Evolutionary conservation across 2,113 vertebrate species (phyloP).

Genomic region (Ellobius talpinus): DNA sequence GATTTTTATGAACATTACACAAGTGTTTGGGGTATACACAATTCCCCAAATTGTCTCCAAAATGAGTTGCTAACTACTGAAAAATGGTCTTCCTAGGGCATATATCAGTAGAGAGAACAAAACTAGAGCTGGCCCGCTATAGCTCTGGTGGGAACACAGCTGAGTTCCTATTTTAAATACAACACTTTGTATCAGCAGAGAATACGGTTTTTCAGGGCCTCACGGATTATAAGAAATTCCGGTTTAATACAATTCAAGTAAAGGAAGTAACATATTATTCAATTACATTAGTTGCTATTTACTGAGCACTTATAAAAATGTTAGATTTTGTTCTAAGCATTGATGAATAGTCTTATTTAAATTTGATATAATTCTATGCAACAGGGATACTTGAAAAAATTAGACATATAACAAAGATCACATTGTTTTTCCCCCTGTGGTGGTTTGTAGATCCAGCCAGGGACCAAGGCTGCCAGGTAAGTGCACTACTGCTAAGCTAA

Average conservation of each 20-base stretch:
- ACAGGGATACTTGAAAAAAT: background rate
- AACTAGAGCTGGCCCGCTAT: constrained; percentile 8
- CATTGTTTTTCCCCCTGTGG: background rate
- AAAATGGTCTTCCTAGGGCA: constrained; percentile 23
- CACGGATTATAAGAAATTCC: constrained; percentile 25
- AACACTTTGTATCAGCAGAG: constrained; percentile 34
- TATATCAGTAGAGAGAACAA: constrained; percentile 39
- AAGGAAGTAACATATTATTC: constrained; percentile 34
- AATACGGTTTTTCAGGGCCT: constrained; percentile 37
- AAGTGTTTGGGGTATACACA: constrained; percentile 40
- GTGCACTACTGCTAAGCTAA: background rate
- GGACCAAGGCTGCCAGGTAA: background rate
- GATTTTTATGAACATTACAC: constrained; percentile 19
- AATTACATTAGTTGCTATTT: constrained; percentile 41
- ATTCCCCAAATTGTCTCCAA: constrained; percentile 20
- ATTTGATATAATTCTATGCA: constrained; percentile 2
- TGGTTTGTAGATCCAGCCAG: background rate
- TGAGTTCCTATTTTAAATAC: constrained; percentile 59
- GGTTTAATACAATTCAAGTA: constrained; percentile 23
- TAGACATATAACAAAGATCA: background rate
- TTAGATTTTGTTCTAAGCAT: background rate
- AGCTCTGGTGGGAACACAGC: background rate
- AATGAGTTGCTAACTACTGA: constrained; percentile 26
- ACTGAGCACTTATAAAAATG: background rate
- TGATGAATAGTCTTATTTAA: constrained; percentile 29